Conservation (phyloP, 1,140 invertebrate species). For the Sesamia nonagrioides region DNA sequence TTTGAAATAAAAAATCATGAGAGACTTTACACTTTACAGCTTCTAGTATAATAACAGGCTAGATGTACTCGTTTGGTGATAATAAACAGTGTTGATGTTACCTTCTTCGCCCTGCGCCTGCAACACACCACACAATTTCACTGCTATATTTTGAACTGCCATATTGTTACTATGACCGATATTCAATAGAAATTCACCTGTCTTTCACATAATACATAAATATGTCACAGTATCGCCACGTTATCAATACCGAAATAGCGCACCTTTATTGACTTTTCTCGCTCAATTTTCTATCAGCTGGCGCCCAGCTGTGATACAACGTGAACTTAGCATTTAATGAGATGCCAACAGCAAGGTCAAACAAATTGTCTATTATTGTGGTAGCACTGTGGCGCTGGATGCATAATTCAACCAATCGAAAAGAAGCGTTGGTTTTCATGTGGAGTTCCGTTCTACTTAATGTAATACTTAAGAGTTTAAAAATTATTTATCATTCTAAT, state of each 20-base stretch:
- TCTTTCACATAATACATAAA: conserved; percentile 62
- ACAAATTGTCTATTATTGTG: conserved; percentile 53
- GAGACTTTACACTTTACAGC: neutral
- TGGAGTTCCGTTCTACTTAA: conserved; percentile 57
- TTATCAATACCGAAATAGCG: conserved; percentile 66
- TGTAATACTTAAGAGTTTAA: neutral
- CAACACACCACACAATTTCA: conserved; percentile 84
- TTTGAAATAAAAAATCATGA: neutral
- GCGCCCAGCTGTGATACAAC: conserved; percentile 78
- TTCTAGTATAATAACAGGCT: neutral
- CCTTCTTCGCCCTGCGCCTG: conserved; percentile 76
- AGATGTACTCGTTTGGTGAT: neutral
- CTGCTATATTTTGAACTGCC: conserved; percentile 82
- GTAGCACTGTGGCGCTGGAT: conserved; percentile 55
- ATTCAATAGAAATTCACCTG: conserved; percentile 56
- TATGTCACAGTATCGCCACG: conserved; percentile 58
- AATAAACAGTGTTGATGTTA: conserved; percentile 51
- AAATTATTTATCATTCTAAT: neutral
- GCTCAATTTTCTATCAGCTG: conserved; percentile 84
- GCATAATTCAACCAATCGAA: conserved; percentile 63
- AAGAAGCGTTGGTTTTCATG: conserved; percentile 54
- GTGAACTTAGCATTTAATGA: conserved; percentile 71
- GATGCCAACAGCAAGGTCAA: conserved; percentile 65
- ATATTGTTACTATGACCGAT: conserved; percentile 59
- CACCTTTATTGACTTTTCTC: conserved; percentile 78